These are phyloP conservation scores for Alectura lathami DNA, from an alignment of 2,113 vertebrate genomes.

Conservation along the genomic window DNA sequence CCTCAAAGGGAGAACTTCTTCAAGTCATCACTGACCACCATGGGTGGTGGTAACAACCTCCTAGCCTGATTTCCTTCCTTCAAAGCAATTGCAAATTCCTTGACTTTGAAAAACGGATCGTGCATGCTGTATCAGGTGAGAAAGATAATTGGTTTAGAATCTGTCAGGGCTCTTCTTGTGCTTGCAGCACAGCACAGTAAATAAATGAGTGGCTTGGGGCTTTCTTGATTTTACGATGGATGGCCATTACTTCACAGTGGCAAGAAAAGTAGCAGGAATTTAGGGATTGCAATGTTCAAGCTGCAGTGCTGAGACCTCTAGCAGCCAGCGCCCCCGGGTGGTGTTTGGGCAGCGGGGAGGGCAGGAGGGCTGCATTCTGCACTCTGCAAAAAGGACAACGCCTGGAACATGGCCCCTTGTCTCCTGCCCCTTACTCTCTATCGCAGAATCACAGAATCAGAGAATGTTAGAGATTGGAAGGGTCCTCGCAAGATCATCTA, in stretches of 20 bases:
- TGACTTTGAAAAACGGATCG: not conserved
- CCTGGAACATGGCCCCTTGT: too few species aligned
- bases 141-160: not conserved
- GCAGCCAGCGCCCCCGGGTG: too few species aligned
- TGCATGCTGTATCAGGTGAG: fast-evolving
- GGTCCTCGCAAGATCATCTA: too few species aligned
- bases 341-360: too few species aligned
- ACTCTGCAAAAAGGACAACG: too few species aligned
- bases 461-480: too few species aligned
- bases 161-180: not conserved
- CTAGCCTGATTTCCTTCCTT: fast-evolving
- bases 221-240: not conserved
- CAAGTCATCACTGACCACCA: fast-evolving
- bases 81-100: not conserved
- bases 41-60: fast-evolving
- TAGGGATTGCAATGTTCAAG: too few species aligned
- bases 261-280: not conserved
- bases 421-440: too few species aligned
- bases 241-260: not conserved
- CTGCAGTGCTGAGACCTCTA: too few species aligned
- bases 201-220: not conserved
- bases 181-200: not conserved
- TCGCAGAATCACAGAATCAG: too few species aligned
- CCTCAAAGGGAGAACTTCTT: not conserved
- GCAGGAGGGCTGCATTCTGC: too few species aligned